Evolutionary conservation across 2,113 vertebrate genomes (phyloP).

Genomic region (Melierax canorus): DNA sequence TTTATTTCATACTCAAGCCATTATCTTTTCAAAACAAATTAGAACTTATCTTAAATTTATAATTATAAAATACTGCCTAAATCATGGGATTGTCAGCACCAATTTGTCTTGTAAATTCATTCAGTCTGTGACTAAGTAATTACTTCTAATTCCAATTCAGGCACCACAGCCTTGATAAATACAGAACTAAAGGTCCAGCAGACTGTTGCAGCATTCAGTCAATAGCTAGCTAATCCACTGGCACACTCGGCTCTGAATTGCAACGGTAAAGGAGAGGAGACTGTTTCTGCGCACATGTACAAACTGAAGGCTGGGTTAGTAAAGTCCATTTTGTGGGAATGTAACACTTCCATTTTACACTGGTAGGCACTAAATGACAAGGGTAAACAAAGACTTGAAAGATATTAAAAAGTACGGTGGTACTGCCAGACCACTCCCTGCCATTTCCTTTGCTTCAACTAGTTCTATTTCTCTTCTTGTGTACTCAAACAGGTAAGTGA

Average conservation of each 20-base stretch:
- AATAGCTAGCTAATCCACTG: not conserved
- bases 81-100: not conserved
- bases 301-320: not conserved
- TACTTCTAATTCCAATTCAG: not conserved
- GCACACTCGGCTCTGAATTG: not conserved
- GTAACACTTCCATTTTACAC: not conserved
- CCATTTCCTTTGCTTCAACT: not conserved
- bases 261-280: not conserved
- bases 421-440: not conserved
- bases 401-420: not conserved
- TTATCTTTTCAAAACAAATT: not conserved
- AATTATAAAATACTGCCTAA: not conserved
- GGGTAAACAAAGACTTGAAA: not conserved
- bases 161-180: not conserved
- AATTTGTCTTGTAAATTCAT: not conserved
- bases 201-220: not conserved
- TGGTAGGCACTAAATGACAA: not conserved
- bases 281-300: rapidly evolving
- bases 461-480: not conserved
- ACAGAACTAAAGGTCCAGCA: not conserved
- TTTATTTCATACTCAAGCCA: not conserved
- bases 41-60: not conserved
- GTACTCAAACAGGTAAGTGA: not conserved
- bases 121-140: not conserved
- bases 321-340: not conserved